Conservation (phyloP, 2,113 vertebrate genomes). For the Gobiocypris rarus region DNA sequence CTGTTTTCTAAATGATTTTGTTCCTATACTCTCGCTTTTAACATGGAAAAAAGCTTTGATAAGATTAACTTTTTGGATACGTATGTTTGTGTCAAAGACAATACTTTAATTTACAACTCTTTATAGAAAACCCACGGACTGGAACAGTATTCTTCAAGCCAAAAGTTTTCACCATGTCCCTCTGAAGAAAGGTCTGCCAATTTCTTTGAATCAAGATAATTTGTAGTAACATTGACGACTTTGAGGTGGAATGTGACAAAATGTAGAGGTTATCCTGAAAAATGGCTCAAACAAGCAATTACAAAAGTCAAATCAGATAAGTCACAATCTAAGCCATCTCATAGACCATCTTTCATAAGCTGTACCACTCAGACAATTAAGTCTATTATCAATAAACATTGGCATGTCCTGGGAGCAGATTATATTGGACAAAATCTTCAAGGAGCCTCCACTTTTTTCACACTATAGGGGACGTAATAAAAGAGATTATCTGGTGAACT, state of each 20-base stretch:
- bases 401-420: not conserved
- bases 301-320: too few species aligned
- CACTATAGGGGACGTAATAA: not conserved
- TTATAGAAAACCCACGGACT: not conserved
- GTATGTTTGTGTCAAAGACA: not conserved
- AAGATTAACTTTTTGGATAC: not conserved
- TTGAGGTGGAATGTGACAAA: not conserved
- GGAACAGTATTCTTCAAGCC: not conserved
- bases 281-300: too few species aligned
- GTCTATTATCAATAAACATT: not conserved
- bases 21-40: not conserved
- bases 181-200: too few species aligned
- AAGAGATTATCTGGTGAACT: not conserved
- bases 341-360: not conserved
- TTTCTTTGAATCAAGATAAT: too few species aligned
- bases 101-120: not conserved
- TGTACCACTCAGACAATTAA: not conserved
- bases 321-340: not conserved
- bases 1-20: not conserved
- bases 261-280: not conserved
- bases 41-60: not conserved
- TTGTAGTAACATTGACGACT: not conserved
- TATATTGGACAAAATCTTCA: not conserved
- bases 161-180: not conserved
- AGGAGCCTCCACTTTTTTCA: not conserved